Evolutionary conservation across 2,888 invertebrate species (phyloP).

Genomic region (Scelioninae gen. 1): DNA sequence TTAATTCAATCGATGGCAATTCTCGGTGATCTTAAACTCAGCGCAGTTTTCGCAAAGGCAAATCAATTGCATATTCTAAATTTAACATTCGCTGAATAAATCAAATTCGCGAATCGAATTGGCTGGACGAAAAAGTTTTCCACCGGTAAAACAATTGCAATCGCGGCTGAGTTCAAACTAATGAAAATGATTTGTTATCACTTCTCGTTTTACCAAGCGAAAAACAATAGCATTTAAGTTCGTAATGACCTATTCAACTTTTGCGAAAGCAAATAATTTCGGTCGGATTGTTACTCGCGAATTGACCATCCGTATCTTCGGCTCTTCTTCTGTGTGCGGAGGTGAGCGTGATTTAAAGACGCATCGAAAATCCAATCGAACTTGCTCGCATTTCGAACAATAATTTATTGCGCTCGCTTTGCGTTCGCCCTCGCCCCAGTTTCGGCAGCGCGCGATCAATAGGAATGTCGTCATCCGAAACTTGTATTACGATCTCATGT

Average conservation of each 20-base stretch:
- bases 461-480: conserved; percentile 52
- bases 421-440: conserved; percentile 52
- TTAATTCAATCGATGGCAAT: conserved; percentile 35
- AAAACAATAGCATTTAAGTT: conserved; percentile 51
- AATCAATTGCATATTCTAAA: conserved; percentile 36
- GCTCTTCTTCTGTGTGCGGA: conserved; percentile 13
- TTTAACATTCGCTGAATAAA: conserved; percentile 33
- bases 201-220: conserved; percentile 36
- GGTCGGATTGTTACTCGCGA: conserved; percentile 44
- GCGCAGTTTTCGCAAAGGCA: conserved; percentile 10
- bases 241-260: conserved; percentile 40
- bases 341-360: conserved; percentile 60
- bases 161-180: conserved; percentile 34
- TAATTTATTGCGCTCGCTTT: conserved; percentile 63
- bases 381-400: conserved; percentile 61
- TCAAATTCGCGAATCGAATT: conserved; percentile 45
- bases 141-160: conserved; percentile 15
- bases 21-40: conserved; percentile 19
- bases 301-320: conserved; percentile 46
- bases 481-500: conserved; percentile 43
- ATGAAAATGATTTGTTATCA: conserved; percentile 53
- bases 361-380: conserved; percentile 60
- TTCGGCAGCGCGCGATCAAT: conserved; percentile 52
- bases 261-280: conserved; percentile 51
- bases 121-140: conserved; percentile 30